These are phyloP conservation scores for Hypanus sabinus DNA, from an alignment of 2,113 vertebrate species.

Conservation along the genomic window DNA sequence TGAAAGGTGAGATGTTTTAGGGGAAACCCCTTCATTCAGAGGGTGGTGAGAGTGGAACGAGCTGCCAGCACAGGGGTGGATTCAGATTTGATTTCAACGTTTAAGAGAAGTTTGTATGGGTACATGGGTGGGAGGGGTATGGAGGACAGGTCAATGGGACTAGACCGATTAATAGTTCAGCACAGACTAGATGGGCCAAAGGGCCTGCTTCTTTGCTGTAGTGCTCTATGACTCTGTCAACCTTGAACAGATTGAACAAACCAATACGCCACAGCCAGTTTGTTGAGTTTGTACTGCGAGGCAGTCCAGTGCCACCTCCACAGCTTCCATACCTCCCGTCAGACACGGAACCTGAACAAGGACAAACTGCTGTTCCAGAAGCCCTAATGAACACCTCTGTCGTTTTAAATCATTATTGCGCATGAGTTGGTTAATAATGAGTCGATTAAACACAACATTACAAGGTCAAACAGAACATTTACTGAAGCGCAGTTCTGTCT, in stretches of 20 bases:
- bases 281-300: not conserved
- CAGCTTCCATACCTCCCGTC: not conserved
- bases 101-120: no score
- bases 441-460: constrained; percentile 6
- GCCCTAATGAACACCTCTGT: not conserved
- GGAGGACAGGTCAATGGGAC: no score
- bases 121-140: no score
- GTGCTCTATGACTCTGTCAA: no score
- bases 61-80: no score
- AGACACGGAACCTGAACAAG: not conserved
- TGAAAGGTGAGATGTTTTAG: no score
- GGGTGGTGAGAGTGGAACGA: no score
- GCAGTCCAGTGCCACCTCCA: not conserved
- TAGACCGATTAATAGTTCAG: no score
- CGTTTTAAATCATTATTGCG: not conserved
- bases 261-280: not conserved
- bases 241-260: not conserved
- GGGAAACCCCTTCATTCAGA: no score
- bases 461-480: not conserved
- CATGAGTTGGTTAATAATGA: not conserved
- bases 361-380: not conserved
- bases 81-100: no score
- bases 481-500: not conserved
- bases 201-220: no score
- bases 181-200: no score